phyloP scores from a whole-genome alignment of 2,113 vertebrate genomes.

The Macquaria ambigua region DNA sequence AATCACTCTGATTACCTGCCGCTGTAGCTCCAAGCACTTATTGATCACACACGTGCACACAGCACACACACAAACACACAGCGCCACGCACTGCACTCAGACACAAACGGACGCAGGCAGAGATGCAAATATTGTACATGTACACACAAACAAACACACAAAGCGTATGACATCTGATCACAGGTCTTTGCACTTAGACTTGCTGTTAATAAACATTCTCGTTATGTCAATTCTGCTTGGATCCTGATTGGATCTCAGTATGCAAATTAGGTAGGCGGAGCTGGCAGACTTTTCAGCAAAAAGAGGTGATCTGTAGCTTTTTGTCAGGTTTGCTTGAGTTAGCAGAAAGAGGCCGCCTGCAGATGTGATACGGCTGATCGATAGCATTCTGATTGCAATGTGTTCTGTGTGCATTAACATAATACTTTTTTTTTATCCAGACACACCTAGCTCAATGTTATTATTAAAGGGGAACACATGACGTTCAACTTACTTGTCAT shows the following conservation, averaged over 20 bases:
- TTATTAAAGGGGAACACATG: too few relatives aligned
- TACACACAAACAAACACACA: not conserved
- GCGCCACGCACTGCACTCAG: not conserved
- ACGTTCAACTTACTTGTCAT: too few relatives aligned
- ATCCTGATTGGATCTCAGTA: not conserved
- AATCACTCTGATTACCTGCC: slow-evolving; percentile 44
- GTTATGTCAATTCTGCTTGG: not conserved
- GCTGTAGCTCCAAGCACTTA: slow-evolving; percentile 4
- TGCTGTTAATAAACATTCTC: not conserved
- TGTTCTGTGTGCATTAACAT: not conserved
- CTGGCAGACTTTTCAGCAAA: too few relatives aligned
- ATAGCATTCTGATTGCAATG: not conserved
- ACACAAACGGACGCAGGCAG: not conserved
- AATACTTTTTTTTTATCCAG: not conserved
- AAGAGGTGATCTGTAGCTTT: not conserved
- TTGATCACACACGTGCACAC: slow-evolving; percentile 9
- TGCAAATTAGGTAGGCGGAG: too few relatives aligned
- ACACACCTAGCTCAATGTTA: too few relatives aligned
- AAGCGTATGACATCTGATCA: not conserved
- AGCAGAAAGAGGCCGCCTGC: not conserved
- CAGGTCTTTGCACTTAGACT: not conserved
- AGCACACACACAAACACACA: not conserved
- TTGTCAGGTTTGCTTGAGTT: not conserved
- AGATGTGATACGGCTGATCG: not conserved
- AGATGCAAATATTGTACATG: not conserved